A percentile compares a stretch with the other conserved stretches of the same genome.
Evolutionary conservation across 1,140 invertebrate species (phyloP).

Genomic region (Hyles euphorbiae): DNA sequence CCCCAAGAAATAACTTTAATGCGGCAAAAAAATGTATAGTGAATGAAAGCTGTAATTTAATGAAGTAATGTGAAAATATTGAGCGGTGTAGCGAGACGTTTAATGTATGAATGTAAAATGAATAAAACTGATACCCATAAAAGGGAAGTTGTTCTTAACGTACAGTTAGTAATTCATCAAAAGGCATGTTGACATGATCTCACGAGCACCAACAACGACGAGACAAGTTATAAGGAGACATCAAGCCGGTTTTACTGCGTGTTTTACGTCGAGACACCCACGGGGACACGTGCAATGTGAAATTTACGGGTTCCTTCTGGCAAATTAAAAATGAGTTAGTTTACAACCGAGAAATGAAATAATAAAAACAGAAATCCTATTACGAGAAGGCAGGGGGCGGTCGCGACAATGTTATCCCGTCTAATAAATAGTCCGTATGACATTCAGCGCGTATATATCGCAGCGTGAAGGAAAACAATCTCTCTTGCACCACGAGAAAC

Average conservation of each 20-base stretch:
- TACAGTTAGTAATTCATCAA: constrained; percentile 28
- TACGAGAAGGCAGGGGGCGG: constrained; percentile 44
- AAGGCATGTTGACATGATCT: constrained; percentile 21
- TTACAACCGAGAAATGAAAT: constrained; percentile 55
- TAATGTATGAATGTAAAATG: too few relatives aligned
- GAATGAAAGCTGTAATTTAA: too few relatives aligned
- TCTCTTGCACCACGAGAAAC: constrained; percentile 54
- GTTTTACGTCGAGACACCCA: constrained; percentile 33
- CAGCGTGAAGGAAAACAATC: constrained; percentile 58
- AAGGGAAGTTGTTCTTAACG: neutral
- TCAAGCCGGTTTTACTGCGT: constrained; percentile 41
- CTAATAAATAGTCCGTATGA: constrained; percentile 69
- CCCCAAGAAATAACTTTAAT: too few relatives aligned
- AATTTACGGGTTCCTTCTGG: constrained; percentile 57
- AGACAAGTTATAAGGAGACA: constrained; percentile 37
- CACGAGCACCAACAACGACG: constrained; percentile 20
- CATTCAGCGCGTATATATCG: constrained; percentile 49
- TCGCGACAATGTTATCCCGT: constrained; percentile 66
- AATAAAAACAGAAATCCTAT: constrained; percentile 61
- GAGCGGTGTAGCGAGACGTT: too few relatives aligned
- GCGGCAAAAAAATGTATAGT: too few relatives aligned
- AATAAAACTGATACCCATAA: too few relatives aligned
- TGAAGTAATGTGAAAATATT: too few relatives aligned
- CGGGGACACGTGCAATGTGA: constrained; percentile 36
- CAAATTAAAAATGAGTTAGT: constrained; percentile 72